A percentile compares a stretch with the other conserved stretches of the same genome.
Evolutionary conservation across 64 coral and sea anemone species (phyloP).

Genomic region (Dendronephthya gigantea): DNA sequence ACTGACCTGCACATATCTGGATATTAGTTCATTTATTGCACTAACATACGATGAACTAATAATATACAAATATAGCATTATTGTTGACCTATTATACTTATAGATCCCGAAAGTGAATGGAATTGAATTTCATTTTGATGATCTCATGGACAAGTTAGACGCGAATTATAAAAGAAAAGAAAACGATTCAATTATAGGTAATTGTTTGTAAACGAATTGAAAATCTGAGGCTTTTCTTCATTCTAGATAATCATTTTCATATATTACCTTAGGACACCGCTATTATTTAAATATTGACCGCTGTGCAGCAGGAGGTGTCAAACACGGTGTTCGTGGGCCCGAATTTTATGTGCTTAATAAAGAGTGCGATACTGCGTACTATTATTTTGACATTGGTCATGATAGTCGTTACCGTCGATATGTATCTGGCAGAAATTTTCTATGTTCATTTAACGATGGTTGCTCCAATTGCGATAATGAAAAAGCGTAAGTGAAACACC

Average conservation of each 20-base stretch:
- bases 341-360: background rate
- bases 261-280: background rate
- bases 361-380: background rate
- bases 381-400: background rate
- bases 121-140: conserved; percentile 8
- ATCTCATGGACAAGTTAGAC: background rate
- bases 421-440: background rate
- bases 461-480: background rate
- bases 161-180: background rate
- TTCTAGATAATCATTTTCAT: background rate
- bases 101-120: conserved; percentile 3
- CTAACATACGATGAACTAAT: too few relatives aligned
- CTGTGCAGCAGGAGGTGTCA: background rate
- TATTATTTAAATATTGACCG: background rate
- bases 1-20: too few relatives aligned
- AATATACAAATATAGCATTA: too few relatives aligned
- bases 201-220: background rate
- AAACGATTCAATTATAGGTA: background rate
- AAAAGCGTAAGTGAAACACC: too few relatives aligned
- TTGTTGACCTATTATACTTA: too few relatives aligned
- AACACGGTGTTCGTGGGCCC: background rate
- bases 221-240: too few relatives aligned
- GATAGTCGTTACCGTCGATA: background rate
- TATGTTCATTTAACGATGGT: background rate
- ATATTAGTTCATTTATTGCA: too few relatives aligned